Percentiles rank a stretch among this genome's conserved stretches.
These are phyloP conservation scores for Timandra comae DNA, from an alignment of 2,888 invertebrate genomes.

Conservation along the genomic window DNA sequence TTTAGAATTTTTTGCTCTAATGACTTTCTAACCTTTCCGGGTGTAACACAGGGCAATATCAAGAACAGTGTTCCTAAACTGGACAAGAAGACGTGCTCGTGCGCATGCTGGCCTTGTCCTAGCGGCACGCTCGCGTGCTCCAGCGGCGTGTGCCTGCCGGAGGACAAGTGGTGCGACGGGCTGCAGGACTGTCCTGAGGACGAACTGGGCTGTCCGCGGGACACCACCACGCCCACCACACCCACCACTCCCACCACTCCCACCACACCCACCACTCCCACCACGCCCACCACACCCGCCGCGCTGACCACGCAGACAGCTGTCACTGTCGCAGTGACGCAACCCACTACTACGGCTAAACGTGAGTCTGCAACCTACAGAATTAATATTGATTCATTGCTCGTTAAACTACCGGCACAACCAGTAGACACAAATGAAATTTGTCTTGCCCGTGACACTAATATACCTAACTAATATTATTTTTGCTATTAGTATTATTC, in stretches of 20 bases:
- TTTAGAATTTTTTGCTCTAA: too few relatives aligned
- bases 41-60: slow-evolving; percentile 6
- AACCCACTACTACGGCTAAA: slow-evolving; percentile 34
- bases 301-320: slow-evolving; percentile 17
- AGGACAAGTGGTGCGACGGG: slow-evolving; percentile 87
- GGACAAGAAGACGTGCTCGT: slow-evolving; percentile 79
- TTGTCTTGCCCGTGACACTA: too few relatives aligned
- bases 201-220: slow-evolving; percentile 79
- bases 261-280: slow-evolving; percentile 17
- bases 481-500: too few relatives aligned
- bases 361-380: too few relatives aligned
- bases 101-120: slow-evolving; percentile 84
- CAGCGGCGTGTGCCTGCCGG: slow-evolving; percentile 84
- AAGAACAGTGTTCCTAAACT: slow-evolving; percentile 75
- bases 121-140: slow-evolving; percentile 81
- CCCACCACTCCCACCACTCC: slow-evolving; percentile 29
- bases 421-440: too few relatives aligned
- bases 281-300: slow-evolving; percentile 29
- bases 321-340: slow-evolving; percentile 10
- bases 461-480: too few relatives aligned
- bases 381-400: too few relatives aligned
- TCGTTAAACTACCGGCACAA: too few relatives aligned
- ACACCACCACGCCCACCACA: slow-evolving; percentile 31
- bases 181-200: slow-evolving; percentile 89
- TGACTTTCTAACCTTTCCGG: too few relatives aligned